Conservation (phyloP, 2,888 invertebrate species). For the Ormyrus thymus region DNA sequence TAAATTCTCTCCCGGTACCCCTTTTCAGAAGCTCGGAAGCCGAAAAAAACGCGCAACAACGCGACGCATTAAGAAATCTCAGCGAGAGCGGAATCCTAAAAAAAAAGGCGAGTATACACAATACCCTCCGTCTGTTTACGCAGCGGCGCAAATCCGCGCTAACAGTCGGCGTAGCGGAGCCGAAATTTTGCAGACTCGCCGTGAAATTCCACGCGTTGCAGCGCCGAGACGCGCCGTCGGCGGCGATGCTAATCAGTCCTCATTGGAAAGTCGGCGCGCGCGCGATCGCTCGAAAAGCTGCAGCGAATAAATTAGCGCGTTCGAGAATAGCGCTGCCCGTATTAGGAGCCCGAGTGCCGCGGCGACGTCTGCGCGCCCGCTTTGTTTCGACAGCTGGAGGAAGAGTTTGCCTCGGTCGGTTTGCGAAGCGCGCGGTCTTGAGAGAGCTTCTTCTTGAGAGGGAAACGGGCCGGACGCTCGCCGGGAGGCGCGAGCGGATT, state of each 20-base stretch:
- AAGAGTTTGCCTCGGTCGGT: no score
- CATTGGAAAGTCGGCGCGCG: not conserved
- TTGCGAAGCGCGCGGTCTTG: no score
- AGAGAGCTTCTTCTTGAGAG: not conserved
- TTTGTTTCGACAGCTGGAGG: no score
- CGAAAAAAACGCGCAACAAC: not conserved
- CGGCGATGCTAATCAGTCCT: slow-evolving; percentile 34
- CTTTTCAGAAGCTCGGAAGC: not conserved
- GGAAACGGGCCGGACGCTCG: not conserved
- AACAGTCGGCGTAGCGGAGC: slow-evolving; percentile 1
- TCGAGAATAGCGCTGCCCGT: slow-evolving; percentile 26
- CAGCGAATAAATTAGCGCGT: slow-evolving; percentile 40
- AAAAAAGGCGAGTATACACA: not conserved
- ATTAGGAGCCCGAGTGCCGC: slow-evolving; percentile 6
- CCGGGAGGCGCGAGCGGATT: no score
- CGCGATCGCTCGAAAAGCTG: not conserved
- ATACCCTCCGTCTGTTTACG: not conserved
- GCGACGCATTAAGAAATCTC: no score
- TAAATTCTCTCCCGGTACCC: not conserved
- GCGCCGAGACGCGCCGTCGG: not conserved
- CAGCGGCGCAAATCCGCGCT: not conserved
- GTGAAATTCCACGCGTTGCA: slow-evolving; percentile 28
- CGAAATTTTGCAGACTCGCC: slow-evolving; percentile 1
- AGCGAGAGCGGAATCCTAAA: not conserved
- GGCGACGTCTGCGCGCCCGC: not conserved